These are phyloP conservation scores for Urophycis tenuis DNA, from an alignment of 2,797 vertebrate genomes.

Conservation along the genomic window DNA sequence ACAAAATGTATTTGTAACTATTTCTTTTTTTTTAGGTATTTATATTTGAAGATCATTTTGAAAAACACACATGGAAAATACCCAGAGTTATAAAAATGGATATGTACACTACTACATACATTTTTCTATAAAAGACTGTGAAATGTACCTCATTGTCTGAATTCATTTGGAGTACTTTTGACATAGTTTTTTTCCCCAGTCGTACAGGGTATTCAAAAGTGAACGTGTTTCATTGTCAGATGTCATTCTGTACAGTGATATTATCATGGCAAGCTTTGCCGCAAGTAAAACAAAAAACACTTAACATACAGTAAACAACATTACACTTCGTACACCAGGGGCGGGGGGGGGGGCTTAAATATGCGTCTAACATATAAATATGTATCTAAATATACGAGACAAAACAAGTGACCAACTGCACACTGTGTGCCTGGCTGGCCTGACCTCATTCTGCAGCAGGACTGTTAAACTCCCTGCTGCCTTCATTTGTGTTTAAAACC, in stretches of 20 bases:
- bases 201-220: background rate
- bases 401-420: background rate
- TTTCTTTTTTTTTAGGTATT: slow-evolving; percentile 65
- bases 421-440: slow-evolving; percentile 36
- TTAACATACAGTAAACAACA: slow-evolving; percentile 12
- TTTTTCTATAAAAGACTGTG: slow-evolving; percentile 53
- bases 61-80: slow-evolving; percentile 29
- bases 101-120: slow-evolving; percentile 39
- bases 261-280: too few relatives aligned
- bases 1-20: slow-evolving; percentile 55
- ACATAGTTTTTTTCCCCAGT: background rate
- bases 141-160: slow-evolving; percentile 46
- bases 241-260: background rate
- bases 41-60: slow-evolving; percentile 50
- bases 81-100: slow-evolving; percentile 41
- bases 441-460: slow-evolving; percentile 53
- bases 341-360: background rate
- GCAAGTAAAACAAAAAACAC: background rate
- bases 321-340: background rate
- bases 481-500: slow-evolving; percentile 33
- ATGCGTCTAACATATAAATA: background rate
- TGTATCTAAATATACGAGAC: slow-evolving; percentile 8
- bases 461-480: slow-evolving; percentile 42
- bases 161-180: slow-evolving; percentile 6
- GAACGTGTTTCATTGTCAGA: background rate